These are phyloP conservation scores for Abrostola tripartita DNA, from an alignment of 2,888 invertebrate genomes.

Conservation along the genomic window DNA sequence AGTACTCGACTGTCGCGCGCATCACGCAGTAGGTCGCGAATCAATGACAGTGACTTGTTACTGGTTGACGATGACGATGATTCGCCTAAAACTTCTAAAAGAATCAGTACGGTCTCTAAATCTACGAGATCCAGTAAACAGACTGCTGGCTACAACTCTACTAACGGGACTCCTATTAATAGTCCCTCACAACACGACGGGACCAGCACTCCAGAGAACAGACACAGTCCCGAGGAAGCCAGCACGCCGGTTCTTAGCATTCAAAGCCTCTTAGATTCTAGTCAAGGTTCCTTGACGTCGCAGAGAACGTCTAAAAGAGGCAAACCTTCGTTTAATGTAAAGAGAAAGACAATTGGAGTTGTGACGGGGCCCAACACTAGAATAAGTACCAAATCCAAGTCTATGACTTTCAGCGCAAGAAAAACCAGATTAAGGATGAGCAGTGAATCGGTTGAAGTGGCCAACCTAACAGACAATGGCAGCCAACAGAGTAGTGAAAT, in stretches of 20 bases:
- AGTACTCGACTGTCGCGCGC: slow-evolving; percentile 66
- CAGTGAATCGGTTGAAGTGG: slow-evolving; percentile 56
- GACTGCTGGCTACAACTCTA: not conserved
- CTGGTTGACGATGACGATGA: slow-evolving; percentile 62
- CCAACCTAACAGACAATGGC: slow-evolving; percentile 55
- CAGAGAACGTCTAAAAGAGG: slow-evolving; percentile 43
- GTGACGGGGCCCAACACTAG: slow-evolving; percentile 55
- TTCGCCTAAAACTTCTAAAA: slow-evolving; percentile 65
- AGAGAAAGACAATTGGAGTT: slow-evolving; percentile 69
- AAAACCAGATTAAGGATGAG: slow-evolving; percentile 57
- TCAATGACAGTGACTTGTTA: slow-evolving; percentile 70
- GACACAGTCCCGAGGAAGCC: slow-evolving; percentile 67
- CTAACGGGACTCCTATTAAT: slow-evolving; percentile 7
- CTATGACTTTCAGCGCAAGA: slow-evolving; percentile 56
- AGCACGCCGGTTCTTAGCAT: slow-evolving; percentile 79
- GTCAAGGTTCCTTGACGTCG: slow-evolving; percentile 58
- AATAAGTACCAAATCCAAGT: slow-evolving; percentile 61
- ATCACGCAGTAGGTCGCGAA: slow-evolving; percentile 68
- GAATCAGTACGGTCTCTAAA: slow-evolving; percentile 46
- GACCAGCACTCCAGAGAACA: slow-evolving; percentile 71
- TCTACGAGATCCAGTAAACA: slow-evolving; percentile 19
- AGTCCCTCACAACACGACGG: slow-evolving; percentile 55
- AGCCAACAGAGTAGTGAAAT: slow-evolving; percentile 61
- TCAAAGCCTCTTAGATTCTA: slow-evolving; percentile 72
- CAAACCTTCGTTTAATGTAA: slow-evolving; percentile 36